These are phyloP conservation scores for Andricus curvator DNA, from an alignment of 2,888 invertebrate species.

Conservation along the genomic window DNA sequence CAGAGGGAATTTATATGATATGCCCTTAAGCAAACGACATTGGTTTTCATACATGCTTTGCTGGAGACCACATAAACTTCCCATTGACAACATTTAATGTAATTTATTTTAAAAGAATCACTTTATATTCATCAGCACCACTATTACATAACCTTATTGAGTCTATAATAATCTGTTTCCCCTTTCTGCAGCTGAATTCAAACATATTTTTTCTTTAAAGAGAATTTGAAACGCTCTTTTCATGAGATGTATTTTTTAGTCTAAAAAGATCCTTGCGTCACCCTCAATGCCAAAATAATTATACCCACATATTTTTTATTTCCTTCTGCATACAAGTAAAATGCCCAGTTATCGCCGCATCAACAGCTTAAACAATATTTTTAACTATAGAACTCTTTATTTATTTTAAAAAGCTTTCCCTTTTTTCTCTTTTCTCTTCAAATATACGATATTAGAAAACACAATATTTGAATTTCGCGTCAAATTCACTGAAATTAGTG, in stretches of 20 bases:
- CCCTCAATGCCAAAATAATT: too few species aligned
- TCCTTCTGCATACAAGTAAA: too few species aligned
- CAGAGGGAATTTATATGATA: conserved; percentile 25
- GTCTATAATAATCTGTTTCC: background rate
- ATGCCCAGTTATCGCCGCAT: too few species aligned
- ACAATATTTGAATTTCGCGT: too few species aligned
- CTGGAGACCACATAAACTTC: conserved; percentile 1
- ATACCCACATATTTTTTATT: too few species aligned
- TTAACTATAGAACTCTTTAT: too few species aligned
- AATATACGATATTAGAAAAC: too few species aligned
- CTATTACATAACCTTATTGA: background rate
- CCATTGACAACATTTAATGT: background rate
- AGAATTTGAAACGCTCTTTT: background rate
- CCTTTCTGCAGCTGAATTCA: background rate
- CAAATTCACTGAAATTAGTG: too few species aligned
- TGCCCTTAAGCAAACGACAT: conserved; percentile 26
- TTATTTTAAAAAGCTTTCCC: too few species aligned
- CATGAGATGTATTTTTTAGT: background rate
- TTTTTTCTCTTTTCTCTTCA: too few species aligned
- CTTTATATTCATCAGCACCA: background rate
- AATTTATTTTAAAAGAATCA: background rate
- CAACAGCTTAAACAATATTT: too few species aligned
- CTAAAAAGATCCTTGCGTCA: too few species aligned
- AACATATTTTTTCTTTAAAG: background rate
- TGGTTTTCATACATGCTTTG: conserved; percentile 16